Conservation (phyloP, 2,797 vertebrate species). For the Pogoniulus pusillus region DNA sequence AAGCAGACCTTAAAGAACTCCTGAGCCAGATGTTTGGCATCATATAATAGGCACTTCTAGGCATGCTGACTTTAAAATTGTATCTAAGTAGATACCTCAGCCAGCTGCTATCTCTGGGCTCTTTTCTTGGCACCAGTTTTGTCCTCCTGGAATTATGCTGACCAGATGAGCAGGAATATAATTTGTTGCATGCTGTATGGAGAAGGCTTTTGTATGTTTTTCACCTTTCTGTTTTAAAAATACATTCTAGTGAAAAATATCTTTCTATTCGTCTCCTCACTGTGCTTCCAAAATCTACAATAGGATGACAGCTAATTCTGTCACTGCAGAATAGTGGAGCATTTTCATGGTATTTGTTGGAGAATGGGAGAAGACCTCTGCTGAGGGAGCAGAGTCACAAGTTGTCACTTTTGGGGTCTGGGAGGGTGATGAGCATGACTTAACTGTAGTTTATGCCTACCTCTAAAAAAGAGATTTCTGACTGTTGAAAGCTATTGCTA, state of each 20-base stretch:
- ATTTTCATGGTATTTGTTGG: not conserved
- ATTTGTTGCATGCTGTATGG: not conserved
- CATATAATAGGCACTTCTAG: not conserved
- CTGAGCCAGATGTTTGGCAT: slow-evolving; percentile 16
- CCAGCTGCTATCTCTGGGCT: not conserved
- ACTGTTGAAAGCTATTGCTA: not conserved
- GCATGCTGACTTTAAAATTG: slow-evolving; percentile 5
- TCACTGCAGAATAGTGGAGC: not conserved
- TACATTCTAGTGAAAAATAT: not conserved
- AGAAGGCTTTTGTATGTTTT: not conserved
- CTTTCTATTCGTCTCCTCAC: not conserved
- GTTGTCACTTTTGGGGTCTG: not conserved
- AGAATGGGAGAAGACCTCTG: not conserved
- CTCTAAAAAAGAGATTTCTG: not conserved
- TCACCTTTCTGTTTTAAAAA: not conserved
- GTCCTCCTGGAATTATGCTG: not conserved
- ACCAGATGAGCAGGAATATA: not conserved
- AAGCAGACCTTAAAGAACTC: not conserved
- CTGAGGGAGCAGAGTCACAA: not conserved
- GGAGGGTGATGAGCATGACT: not conserved
- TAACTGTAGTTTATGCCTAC: not conserved
- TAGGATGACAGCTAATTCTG: not conserved
- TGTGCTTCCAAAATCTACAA: not conserved
- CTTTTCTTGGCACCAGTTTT: not conserved
- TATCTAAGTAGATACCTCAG: slow-evolving; percentile 15